phyloP scores from a whole-genome alignment of 2,888 invertebrate genomes.

The Micoletzkya japonica region DNA sequence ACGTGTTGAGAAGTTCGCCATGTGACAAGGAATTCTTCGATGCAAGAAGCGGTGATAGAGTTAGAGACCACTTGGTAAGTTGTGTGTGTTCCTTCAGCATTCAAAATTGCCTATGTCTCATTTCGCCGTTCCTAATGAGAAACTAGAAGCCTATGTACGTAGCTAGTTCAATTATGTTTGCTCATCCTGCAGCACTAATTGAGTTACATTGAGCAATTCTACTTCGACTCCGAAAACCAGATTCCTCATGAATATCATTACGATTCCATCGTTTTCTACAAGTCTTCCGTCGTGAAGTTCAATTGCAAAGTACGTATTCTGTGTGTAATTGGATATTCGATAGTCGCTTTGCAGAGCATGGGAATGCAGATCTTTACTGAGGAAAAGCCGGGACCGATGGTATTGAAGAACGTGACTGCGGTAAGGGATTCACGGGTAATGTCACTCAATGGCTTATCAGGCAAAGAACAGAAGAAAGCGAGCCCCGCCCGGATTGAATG shows the following conservation, averaged over 20 bases:
- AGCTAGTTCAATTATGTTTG: background rate
- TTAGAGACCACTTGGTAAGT: slow-evolving; percentile 29
- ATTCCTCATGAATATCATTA: slow-evolving; percentile 52
- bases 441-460: background rate
- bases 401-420: slow-evolving; percentile 37
- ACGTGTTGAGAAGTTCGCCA: slow-evolving; percentile 58
- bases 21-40: slow-evolving; percentile 62
- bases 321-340: background rate
- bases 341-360: slow-evolving; percentile 31
- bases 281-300: slow-evolving; percentile 47
- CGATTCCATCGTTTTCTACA: slow-evolving; percentile 48
- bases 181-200: background rate
- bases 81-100: background rate
- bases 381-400: slow-evolving; percentile 34
- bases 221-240: slow-evolving; percentile 46
- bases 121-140: background rate
- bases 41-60: slow-evolving; percentile 34
- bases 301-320: slow-evolving; percentile 42
- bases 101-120: background rate
- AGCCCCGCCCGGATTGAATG: slow-evolving; percentile 41
- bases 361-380: slow-evolving; percentile 38
- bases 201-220: slow-evolving; percentile 42
- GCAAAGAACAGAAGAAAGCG: slow-evolving; percentile 5
- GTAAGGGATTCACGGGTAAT: background rate
- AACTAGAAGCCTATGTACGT: too few species aligned